Base-by-base conservation (phyloP, 2,113 vertebrate species). In the Lethenteron reissneri region DNA sequence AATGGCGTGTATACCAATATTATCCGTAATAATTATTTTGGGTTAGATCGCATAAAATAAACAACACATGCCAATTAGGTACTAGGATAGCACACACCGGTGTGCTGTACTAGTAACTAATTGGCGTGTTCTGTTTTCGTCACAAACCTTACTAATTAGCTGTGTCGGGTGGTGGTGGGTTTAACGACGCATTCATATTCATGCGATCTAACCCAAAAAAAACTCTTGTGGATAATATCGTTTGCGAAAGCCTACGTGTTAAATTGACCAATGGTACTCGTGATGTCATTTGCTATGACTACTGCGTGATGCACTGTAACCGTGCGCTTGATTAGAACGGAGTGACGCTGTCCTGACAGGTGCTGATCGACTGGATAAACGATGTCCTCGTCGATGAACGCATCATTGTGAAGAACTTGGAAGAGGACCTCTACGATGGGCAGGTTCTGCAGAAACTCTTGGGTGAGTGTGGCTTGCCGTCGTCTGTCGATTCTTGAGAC, bases 291-390 rank as follows among this genome's bases (percentile, higher is more conserved):
- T 12, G 17, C 12, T 19, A 13, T 12, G 25, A 19, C 64, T 19
- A 17, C 9, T 11, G 64, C 10, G 12, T 13, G 56, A 70, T 12
- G 69, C 12, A 56, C n/a, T 8, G 12, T 11, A 12, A 56, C 10
- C n/a, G 56, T 11, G 6, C 56, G 6, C 25, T 5, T 11, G 56
- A 57, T 71, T 71, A 57, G 58, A 58, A 19, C 25, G 41, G 13
- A 11, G 21, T 57, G 13, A 57, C 58, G 12, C 58, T 2, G 10
- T 60, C 76, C 72, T 5, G 72, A 72, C 77, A 90, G 88, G 88
- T 90, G 70, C 81, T 90, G 76, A 89, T 90, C 76, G 88, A 90
- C 80, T 90, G 88, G 88, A 88, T 90, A 80, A 90, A 90, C 72
- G 88, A 89, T 58, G 86, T 88, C 73, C 78, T 90, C 77, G 88